These are phyloP conservation scores for Eupelmus urozonus DNA, from an alignment of 2,888 invertebrate species.

Conservation along the genomic window DNA sequence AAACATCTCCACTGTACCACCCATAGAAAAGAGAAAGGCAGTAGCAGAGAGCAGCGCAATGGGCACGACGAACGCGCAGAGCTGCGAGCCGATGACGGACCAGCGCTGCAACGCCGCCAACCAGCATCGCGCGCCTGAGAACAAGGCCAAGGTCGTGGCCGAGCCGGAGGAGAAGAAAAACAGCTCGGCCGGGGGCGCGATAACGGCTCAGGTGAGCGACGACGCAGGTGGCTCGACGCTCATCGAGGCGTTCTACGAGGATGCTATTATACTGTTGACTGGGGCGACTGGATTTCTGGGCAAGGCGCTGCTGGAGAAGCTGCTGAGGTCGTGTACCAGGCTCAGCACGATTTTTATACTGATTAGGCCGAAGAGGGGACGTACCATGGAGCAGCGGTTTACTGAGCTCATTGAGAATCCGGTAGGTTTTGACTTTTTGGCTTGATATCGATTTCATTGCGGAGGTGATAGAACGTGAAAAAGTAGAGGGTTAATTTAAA, in stretches of 20 bases:
- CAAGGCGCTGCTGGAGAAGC: slow-evolving; percentile 94
- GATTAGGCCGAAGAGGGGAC: slow-evolving; percentile 87
- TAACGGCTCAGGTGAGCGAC: neutral
- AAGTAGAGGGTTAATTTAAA: too few relatives aligned
- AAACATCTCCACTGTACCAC: too few relatives aligned
- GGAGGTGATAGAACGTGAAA: too few relatives aligned
- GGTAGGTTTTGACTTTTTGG: slow-evolving; percentile 76
- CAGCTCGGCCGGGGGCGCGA: neutral
- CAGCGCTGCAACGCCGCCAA: neutral
- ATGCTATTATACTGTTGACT: slow-evolving; percentile 79
- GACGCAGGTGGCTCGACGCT: slow-evolving; percentile 62
- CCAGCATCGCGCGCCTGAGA: slow-evolving; percentile 49
- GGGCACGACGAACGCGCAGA: slow-evolving; percentile 71
- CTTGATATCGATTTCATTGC: too few relatives aligned
- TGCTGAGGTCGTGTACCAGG: slow-evolving; percentile 90
- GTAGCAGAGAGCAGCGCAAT: slow-evolving; percentile 65
- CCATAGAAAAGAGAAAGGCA: too few relatives aligned
- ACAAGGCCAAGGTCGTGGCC: slow-evolving; percentile 62
- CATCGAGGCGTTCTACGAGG: slow-evolving; percentile 79
- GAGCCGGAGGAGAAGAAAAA: slow-evolving; percentile 58
- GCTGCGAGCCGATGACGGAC: slow-evolving; percentile 54
- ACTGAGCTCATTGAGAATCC: slow-evolving; percentile 87
- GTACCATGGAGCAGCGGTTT: slow-evolving; percentile 84
- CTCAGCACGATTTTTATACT: slow-evolving; percentile 89
- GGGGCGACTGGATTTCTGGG: slow-evolving; percentile 94